Evolutionary conservation across 2,113 vertebrate genomes (phyloP).

Genomic region (Atherinomorus stipes): DNA sequence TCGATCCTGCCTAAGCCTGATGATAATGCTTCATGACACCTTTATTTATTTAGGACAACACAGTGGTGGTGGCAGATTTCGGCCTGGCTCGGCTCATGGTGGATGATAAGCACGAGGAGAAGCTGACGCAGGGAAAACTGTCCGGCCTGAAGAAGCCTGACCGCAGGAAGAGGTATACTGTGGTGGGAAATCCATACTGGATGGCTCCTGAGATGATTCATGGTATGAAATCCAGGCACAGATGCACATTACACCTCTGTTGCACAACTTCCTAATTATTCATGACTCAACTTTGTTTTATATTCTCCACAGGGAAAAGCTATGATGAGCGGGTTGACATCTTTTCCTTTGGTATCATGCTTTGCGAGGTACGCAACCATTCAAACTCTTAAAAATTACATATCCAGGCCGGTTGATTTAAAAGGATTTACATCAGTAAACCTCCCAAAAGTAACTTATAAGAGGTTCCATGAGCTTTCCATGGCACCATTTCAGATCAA

Average conservation of each 20-base stretch:
- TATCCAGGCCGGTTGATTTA: no score
- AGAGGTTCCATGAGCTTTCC: no score
- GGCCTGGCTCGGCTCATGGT: constrained; percentile 94
- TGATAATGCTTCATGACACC: background rate
- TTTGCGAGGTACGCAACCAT: constrained; percentile 90
- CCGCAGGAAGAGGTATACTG: constrained; percentile 95
- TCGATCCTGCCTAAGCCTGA: background rate
- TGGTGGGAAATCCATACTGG: constrained; percentile 99
- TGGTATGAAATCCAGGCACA: constrained; percentile 79
- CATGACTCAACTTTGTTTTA: background rate
- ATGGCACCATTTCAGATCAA: no score
- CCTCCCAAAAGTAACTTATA: no score
- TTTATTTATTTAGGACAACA: constrained; percentile 74
- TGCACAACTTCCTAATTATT: background rate
- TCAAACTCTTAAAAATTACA: background rate
- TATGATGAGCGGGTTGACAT: constrained; percentile 98
- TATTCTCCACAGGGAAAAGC: constrained; percentile 86
- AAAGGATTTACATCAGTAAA: background rate
- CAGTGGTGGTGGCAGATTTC: constrained; percentile 96
- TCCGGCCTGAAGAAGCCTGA: constrained; percentile 90
- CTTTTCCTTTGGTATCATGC: constrained; percentile 98
- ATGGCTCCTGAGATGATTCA: constrained; percentile 99
- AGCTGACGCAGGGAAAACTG: constrained; percentile 82
- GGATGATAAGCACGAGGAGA: constrained; percentile 89
- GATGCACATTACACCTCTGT: background rate